Conservation (phyloP, 2,113 vertebrate genomes). For the Nanger granti region DNA sequence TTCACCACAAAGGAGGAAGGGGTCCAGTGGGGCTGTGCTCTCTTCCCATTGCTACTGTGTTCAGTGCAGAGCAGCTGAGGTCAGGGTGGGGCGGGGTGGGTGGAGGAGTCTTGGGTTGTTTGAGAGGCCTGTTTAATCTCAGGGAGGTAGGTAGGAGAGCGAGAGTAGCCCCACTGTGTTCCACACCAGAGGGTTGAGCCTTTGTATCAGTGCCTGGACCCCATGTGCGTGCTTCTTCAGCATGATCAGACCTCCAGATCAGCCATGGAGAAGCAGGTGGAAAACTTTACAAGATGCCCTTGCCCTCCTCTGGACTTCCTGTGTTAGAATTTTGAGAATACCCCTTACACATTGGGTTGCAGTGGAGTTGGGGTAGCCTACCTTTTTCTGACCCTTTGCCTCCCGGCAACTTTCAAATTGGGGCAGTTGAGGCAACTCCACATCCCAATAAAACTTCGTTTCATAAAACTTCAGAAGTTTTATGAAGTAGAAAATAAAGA, state of each 20-base stretch:
- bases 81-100: neutral
- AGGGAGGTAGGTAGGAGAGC: neutral
- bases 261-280: neutral
- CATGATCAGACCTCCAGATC: neutral
- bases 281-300: neutral
- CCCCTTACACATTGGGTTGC: neutral
- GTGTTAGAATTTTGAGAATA: neutral
- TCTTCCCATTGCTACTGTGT: neutral
- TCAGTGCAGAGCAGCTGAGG: neutral
- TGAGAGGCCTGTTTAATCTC: neutral
- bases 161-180: neutral
- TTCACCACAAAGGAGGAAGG: neutral
- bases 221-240: accelerated
- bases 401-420: neutral
- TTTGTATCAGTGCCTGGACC: neutral
- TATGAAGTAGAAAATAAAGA: neutral
- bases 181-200: neutral
- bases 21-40: neutral
- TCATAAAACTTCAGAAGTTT: neutral
- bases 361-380: neutral
- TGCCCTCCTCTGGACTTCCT: neutral
- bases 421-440: neutral
- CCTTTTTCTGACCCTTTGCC: neutral
- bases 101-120: neutral
- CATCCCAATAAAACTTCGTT: neutral